These are phyloP conservation scores for Uloborus diversus DNA, from an alignment of 1,140 invertebrate species.

Conservation along the genomic window DNA sequence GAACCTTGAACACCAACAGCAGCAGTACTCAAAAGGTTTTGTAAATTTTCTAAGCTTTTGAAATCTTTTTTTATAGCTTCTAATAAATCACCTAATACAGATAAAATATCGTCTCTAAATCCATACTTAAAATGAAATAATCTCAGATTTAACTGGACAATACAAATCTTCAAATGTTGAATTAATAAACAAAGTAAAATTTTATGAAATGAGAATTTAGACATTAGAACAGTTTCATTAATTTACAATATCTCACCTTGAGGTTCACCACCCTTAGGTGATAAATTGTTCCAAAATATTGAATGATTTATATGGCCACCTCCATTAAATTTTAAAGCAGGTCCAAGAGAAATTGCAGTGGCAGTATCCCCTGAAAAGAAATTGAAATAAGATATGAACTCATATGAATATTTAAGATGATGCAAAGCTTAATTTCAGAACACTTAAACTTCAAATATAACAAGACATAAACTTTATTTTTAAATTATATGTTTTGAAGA, in stretches of 20 bases:
- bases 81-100: slow-evolving; percentile 72
- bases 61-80: slow-evolving; percentile 81
- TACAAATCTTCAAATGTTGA: too few species aligned
- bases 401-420: too few species aligned
- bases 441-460: too few species aligned
- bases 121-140: slow-evolving; percentile 27
- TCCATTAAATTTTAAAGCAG: slow-evolving; percentile 96
- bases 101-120: too few species aligned
- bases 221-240: too few species aligned
- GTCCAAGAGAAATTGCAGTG: slow-evolving; percentile 80
- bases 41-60: slow-evolving; percentile 87
- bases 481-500: too few species aligned
- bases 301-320: slow-evolving; percentile 99
- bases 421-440: too few species aligned
- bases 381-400: too few species aligned
- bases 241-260: slow-evolving; percentile 72
- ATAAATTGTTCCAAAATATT: slow-evolving; percentile 98
- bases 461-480: too few species aligned
- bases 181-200: too few species aligned
- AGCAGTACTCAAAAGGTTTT: slow-evolving; percentile 79
- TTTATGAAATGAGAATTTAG: too few species aligned
- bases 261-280: slow-evolving; percentile 83
- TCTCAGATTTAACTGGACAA: too few species aligned
- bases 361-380: slow-evolving; percentile 75
- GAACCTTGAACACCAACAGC: slow-evolving; percentile 95